Evolutionary conservation across 2,888 invertebrate genomes (phyloP), one percentile per base, ranked within the genome.

Genomic region (Osmoderma eremita): DNA sequence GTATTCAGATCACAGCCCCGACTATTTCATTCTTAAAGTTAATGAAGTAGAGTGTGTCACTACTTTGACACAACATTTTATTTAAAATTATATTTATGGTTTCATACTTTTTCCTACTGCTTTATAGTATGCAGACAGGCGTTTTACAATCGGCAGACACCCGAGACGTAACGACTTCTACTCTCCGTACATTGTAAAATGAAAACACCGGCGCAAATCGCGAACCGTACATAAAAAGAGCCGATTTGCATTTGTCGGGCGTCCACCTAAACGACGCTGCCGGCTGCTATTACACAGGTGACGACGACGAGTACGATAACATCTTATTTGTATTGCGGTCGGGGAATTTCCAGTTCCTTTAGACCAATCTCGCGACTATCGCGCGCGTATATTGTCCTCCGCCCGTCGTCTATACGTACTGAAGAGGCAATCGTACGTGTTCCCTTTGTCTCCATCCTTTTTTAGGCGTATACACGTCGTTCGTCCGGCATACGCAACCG

Each of bases 311-410:
- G 41, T 63, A 61, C 68, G 72, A 73, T 74, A 73, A 72, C 69
- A 72, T 73, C 73, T 73, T 68, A 71, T 70, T 72, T 70, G 68
- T 72, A 70, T 66, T 72, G 71, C 62, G 74, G 75, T 69, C 72
- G 68, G 74, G 74, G n/a, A 65, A 73, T 75, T 74, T 70, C 74
- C 74, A 69, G 65, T 50, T 56, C 49, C 68, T 63, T 58, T 66
- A 30, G 17, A 39, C 51, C 42, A 20, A 56, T 63, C 62, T 69
- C 48, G 48, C 10, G 48, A 15, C 45, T 18, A 64, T 69, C 22
- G 22, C 22, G 12, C 22, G 50, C 50, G 13, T 24, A 13, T 24
- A 50, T 30, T 30, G 15, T 15, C 15, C 51, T 5, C 30, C 30
- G 50, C 12, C n/a, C 13, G 53, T 38, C 36, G 38, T 53, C 53